These are phyloP conservation scores for Tinea semifulvella DNA, from an alignment of 2,888 invertebrate genomes.

Conservation along the genomic window DNA sequence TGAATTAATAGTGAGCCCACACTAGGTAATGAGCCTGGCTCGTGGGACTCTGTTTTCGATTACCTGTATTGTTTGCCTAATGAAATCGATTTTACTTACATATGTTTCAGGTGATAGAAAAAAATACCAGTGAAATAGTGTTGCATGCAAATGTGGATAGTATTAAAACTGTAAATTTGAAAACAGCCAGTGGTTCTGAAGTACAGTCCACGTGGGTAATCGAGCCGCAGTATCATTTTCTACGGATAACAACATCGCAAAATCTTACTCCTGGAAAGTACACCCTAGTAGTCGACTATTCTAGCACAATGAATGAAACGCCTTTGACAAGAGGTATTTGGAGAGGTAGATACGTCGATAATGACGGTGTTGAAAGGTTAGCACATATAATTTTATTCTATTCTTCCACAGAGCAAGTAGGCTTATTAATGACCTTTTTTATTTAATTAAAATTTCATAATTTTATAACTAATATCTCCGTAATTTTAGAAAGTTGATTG, in stretches of 20 bases:
- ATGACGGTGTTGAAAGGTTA: conserved; percentile 39
- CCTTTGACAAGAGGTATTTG: conserved; percentile 57
- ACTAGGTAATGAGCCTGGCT: too few relatives aligned
- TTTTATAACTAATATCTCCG: too few relatives aligned
- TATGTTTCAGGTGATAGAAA: conserved; percentile 34
- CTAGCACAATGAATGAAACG: conserved; percentile 58
- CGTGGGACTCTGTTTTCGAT: too few relatives aligned
- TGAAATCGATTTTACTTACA: too few relatives aligned
- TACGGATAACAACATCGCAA: conserved; percentile 38
- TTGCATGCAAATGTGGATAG: conserved; percentile 57
- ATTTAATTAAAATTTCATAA: too few relatives aligned
- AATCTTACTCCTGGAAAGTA: conserved; percentile 38
- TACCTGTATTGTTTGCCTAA: too few relatives aligned
- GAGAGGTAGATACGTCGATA: conserved; percentile 50
- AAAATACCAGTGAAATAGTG: conserved; percentile 42
- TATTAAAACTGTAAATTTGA: conserved; percentile 29
- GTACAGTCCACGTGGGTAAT: conserved; percentile 25
- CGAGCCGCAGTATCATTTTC: conserved; percentile 48
- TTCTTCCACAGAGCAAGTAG: too few relatives aligned
- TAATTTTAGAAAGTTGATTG: too few relatives aligned
- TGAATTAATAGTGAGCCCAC: too few relatives aligned
- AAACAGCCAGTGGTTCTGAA: conserved; percentile 22
- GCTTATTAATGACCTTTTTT: too few relatives aligned
- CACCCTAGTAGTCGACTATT: conserved; percentile 50
- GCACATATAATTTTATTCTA: too few relatives aligned